A percentile compares a stretch with the other conserved stretches of the same genome.
Conservation (phyloP, 2,797 vertebrate species). For the Liparis tanakae region DNA sequence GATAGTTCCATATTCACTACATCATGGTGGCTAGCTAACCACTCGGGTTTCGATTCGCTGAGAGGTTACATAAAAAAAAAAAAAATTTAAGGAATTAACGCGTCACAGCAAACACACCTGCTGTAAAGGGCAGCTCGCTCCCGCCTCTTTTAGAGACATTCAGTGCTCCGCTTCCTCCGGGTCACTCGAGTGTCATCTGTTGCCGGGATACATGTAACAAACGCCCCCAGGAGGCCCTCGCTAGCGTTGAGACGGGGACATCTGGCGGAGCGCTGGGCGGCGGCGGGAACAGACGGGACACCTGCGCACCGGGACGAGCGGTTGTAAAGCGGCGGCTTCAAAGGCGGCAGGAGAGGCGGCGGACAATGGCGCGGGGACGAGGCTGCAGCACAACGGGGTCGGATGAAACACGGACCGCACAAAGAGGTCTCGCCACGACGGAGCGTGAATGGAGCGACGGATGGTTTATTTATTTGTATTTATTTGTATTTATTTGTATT, state of each 20-base stretch:
- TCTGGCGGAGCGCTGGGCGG: slow-evolving; percentile 67
- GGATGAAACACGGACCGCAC: slow-evolving; percentile 71
- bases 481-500: too few relatives aligned
- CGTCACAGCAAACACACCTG: slow-evolving; percentile 72
- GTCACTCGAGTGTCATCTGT: slow-evolving; percentile 79
- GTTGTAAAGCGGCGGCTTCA: too few relatives aligned
- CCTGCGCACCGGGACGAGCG: slow-evolving; percentile 75
- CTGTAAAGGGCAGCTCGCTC: slow-evolving; percentile 71
- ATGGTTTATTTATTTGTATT: slow-evolving; percentile 70
- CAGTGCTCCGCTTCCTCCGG: slow-evolving; percentile 77
- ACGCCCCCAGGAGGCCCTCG: slow-evolving; percentile 69
- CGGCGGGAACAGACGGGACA: slow-evolving; percentile 72
- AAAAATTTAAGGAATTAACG: slow-evolving; percentile 64
- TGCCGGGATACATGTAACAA: slow-evolving; percentile 74
- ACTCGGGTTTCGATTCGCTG: slow-evolving; percentile 12
- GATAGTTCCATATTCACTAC: too few relatives aligned
- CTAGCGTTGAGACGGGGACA: slow-evolving; percentile 73
- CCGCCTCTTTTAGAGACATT: slow-evolving; percentile 77
- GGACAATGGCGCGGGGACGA: slow-evolving; percentile 68
- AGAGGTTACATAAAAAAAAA: slow-evolving; percentile 57
- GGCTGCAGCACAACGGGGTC: slow-evolving; percentile 62
- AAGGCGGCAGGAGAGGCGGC: slow-evolving; percentile 46
- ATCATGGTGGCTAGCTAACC: too few relatives aligned
- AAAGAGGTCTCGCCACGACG: slow-evolving; percentile 65
- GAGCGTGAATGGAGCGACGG: slow-evolving; percentile 69